These are phyloP conservation scores for Pollenia labialis DNA, from an alignment of 2,888 invertebrate species.

Conservation along the genomic window DNA sequence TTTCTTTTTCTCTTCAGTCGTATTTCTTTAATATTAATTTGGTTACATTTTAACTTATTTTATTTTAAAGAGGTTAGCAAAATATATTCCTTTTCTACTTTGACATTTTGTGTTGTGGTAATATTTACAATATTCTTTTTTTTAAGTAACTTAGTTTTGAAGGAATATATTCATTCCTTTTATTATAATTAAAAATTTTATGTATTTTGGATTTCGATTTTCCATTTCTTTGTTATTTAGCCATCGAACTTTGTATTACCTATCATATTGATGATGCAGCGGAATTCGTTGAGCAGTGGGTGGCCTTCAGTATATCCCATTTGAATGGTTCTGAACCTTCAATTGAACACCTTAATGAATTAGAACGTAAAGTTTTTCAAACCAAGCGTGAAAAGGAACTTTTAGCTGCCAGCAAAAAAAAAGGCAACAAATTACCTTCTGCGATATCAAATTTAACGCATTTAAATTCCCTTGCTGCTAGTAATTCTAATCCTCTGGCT, in stretches of 20 bases:
- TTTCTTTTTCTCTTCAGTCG: too few relatives aligned
- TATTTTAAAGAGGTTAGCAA: too few relatives aligned
- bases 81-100: too few relatives aligned
- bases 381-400: conserved; percentile 84
- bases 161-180: too few relatives aligned
- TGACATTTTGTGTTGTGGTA: too few relatives aligned
- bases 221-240: conserved; percentile 29
- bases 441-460: conserved; percentile 71
- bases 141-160: too few relatives aligned
- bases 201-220: neutral
- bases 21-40: too few relatives aligned
- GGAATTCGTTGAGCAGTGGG: conserved; percentile 91
- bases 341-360: conserved; percentile 86
- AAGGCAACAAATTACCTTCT: conserved; percentile 70
- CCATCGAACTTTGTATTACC: conserved; percentile 67
- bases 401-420: conserved; percentile 75
- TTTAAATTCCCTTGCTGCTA: conserved; percentile 55
- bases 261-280: conserved; percentile 88
- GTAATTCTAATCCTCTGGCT: conserved; percentile 76
- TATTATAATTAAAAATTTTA: neutral
- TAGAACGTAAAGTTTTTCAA: conserved; percentile 88
- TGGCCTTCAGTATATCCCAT: conserved; percentile 89
- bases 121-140: too few relatives aligned
- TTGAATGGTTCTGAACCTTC: conserved; percentile 87
- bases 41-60: too few relatives aligned